These are phyloP conservation scores for Xenopus borealis DNA, from an alignment of 2,113 vertebrate genomes.

Conservation along the genomic window DNA sequence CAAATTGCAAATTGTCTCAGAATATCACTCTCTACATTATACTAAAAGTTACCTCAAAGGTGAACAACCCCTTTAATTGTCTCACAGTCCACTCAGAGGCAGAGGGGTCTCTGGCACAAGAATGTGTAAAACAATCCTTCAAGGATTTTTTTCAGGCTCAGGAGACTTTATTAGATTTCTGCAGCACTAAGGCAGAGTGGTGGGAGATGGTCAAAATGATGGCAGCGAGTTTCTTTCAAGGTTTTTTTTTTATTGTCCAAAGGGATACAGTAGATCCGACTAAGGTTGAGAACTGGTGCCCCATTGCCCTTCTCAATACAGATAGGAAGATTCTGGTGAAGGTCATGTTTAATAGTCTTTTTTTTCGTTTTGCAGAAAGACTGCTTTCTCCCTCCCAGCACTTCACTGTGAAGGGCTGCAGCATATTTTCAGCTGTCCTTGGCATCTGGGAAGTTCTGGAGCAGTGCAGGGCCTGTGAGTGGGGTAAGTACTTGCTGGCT, in stretches of 20 bases:
- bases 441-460: neutral
- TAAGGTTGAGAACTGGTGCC: too few species aligned
- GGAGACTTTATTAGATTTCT: neutral
- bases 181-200: neutral
- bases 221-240: neutral
- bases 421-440: neutral
- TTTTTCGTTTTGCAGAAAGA: neutral
- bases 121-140: neutral
- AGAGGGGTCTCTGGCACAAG: too few species aligned
- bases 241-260: too few species aligned
- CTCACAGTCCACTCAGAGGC: too few species aligned
- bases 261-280: too few species aligned
- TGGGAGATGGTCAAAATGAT: neutral
- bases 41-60: too few species aligned
- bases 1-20: too few species aligned
- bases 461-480: neutral
- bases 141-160: neutral
- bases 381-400: neutral
- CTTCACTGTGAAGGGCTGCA: neutral
- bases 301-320: too few species aligned
- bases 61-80: too few species aligned
- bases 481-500: too few species aligned
- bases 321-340: neutral
- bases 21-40: too few species aligned
- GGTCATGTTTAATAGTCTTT: neutral